Evolutionary conservation across 2,888 invertebrate genomes (phyloP), one percentile per base, ranked within the genome.

Genomic region (Rosalia funebris): DNA sequence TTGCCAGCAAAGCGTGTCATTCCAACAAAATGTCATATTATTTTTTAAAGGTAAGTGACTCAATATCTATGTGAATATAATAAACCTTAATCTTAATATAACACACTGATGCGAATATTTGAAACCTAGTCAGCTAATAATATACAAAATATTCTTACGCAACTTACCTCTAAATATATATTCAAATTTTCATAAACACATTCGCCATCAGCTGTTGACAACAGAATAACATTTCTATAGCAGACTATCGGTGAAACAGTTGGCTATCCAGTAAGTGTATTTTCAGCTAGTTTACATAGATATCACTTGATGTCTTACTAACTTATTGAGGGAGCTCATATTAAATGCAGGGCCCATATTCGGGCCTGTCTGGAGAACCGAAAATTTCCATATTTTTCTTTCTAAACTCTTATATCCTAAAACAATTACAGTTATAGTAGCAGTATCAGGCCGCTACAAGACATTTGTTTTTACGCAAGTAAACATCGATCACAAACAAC

Each of bases 81-180:
- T 34, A 34, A 34, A 34, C 7, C 34, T 34, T 34, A 34, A 34
- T 34, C 34, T 34, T 5, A 34, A 34, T 25, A 25, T 25, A 25
- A 25, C 25, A 25, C 25, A 25, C 25, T 25, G 25, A 25, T 25
- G 25, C 25, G 4, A 25, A 25, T 34, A 34, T 34, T 34, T 34
- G 34, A 34, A 34, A 34, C 34, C 34, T 34, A 34, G 34, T 34
- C 34, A 34, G 34, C 34, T 34, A 34, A 34, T 34, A 7, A 10
- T 34, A 34, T 34, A 34, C 34, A 34, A 34, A 34, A 34, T 34
- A 34, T 34, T 34, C 34, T 34, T n/a, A 34, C 34, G 34, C 34
- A 34, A 34, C 34, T 34, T 34, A 34, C 10, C 2, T 34, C 34
- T 34, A 34, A 34, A 34, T 10, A 34, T 34, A 34, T 34, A 11